Conservation (phyloP, 92 coral and sea anemone species). For the Chrysogorgia sp. region DNA sequence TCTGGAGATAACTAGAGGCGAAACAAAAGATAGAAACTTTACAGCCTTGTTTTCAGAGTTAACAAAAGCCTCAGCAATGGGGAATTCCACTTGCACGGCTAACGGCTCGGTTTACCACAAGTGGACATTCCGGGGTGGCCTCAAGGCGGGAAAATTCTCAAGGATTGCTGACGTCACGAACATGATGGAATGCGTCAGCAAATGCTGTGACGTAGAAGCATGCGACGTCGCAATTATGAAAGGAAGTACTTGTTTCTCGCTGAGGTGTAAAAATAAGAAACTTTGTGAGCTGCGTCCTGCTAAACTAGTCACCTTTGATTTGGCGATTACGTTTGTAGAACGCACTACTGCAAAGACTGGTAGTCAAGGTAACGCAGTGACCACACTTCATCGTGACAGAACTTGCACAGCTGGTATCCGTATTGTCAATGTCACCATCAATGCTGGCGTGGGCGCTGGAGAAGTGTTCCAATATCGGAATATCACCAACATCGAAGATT, state of each 20-base stretch:
- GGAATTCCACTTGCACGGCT: not conserved
- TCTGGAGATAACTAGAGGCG: not conserved
- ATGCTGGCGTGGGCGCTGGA: constrained; percentile 96
- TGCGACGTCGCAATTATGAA: constrained; percentile 92
- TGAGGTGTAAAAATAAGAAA: constrained; percentile 65
- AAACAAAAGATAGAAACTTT: not conserved
- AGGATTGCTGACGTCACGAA: constrained; percentile 75
- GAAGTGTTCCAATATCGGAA: constrained; percentile 81
- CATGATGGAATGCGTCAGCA: constrained; percentile 78
- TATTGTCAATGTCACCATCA: constrained; percentile 74
- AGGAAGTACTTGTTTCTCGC: constrained; percentile 81
- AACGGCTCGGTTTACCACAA: constrained; percentile 65
- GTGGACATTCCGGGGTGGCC: constrained; percentile 88
- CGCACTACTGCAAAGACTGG: constrained; percentile 17
- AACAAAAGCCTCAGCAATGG: not conserved
- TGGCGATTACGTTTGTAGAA: constrained; percentile 72
- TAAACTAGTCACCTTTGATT: constrained; percentile 66
- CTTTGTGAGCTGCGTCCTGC: constrained; percentile 83
- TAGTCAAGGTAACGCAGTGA: not conserved
- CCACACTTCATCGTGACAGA: not conserved
- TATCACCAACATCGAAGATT: constrained; percentile 62
- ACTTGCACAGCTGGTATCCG: constrained; percentile 80
- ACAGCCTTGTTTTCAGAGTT: constrained; percentile 24
- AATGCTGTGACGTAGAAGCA: constrained; percentile 70
- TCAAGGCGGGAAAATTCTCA: constrained; percentile 77